Evolutionary conservation across 2,888 invertebrate genomes (phyloP).

Genomic region (Homarus gammarus): DNA sequence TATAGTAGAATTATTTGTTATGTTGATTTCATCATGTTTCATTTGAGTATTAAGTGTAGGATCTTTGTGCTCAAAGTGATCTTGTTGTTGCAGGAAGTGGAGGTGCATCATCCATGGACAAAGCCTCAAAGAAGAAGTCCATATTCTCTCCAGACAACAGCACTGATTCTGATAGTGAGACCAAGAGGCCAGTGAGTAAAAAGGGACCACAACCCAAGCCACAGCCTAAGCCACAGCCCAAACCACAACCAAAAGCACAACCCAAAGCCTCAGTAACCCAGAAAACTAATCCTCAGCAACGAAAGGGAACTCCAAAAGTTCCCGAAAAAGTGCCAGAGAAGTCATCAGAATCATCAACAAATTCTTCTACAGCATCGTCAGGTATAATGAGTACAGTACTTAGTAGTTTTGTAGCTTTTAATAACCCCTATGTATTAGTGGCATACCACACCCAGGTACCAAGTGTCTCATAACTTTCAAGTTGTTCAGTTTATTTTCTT

Average conservation of each 20-base stretch:
- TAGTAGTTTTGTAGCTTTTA: neutral
- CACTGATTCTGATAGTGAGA: constrained; percentile 69
- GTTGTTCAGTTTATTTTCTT: no score
- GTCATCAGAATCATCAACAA: constrained; percentile 75
- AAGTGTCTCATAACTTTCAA: no score
- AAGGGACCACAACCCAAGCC: constrained; percentile 49
- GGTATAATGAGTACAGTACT: constrained; percentile 28
- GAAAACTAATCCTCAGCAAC: constrained; percentile 18
- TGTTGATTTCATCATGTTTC: neutral
- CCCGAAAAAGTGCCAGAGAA: constrained; percentile 65
- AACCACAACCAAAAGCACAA: constrained; percentile 35
- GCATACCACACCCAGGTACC: no score
- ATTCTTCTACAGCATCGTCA: constrained; percentile 73
- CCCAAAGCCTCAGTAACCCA: constrained; percentile 30
- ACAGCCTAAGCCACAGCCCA: constrained; percentile 39
- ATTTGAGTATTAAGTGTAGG: constrained; percentile 9
- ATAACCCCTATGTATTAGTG: no score
- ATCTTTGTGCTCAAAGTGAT: neutral
- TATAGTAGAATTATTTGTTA: no score
- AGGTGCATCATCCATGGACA: constrained; percentile 41
- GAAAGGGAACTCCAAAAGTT: constrained; percentile 50
- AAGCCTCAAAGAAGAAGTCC: constrained; percentile 70
- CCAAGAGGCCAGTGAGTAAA: constrained; percentile 58
- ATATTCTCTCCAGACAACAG: constrained; percentile 75
- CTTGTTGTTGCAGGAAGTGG: constrained; percentile 7